Evolutionary conservation across 2,888 invertebrate species (phyloP).

Genomic region (Pomacea canaliculata): DNA sequence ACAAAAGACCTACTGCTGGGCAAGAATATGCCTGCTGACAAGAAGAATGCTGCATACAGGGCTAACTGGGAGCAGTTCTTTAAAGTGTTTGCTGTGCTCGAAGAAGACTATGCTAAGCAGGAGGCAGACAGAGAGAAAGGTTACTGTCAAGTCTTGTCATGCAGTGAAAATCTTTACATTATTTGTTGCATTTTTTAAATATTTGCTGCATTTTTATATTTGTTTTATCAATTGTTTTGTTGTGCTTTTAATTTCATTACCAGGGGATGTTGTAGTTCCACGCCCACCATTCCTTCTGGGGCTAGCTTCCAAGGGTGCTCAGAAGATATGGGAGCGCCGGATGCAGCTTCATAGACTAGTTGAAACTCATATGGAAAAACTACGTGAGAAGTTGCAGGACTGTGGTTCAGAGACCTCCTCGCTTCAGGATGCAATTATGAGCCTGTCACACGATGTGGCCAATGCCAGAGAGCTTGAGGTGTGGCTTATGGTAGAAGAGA

Average conservation of each 20-base stretch:
- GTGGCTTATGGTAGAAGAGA: neutral
- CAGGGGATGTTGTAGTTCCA: conserved; percentile 48
- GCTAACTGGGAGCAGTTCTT: conserved; percentile 26
- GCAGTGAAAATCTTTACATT: neutral
- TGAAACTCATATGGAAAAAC: conserved; percentile 18
- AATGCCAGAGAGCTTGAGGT: neutral
- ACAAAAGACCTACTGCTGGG: conserved; percentile 34
- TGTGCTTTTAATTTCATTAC: neutral
- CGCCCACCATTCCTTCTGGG: conserved; percentile 43
- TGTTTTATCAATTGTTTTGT: too few relatives aligned
- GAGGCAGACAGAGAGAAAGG: conserved; percentile 36
- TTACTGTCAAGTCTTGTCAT: neutral
- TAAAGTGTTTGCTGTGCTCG: conserved; percentile 27
- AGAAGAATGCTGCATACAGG: conserved; percentile 12
- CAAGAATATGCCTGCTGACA: conserved; percentile 24
- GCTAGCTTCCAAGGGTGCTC: conserved; percentile 11
- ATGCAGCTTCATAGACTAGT: conserved; percentile 26
- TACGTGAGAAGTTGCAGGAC: conserved; percentile 5
- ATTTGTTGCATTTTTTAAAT: too few relatives aligned
- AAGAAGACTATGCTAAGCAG: conserved; percentile 44
- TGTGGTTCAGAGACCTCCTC: neutral
- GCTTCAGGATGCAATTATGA: conserved; percentile 15
- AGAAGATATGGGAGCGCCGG: conserved; percentile 12
- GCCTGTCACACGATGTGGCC: conserved; percentile 4
- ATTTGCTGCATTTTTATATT: too few relatives aligned